phyloP scores from a whole-genome alignment of 2,888 invertebrate genomes.

The Ennomos erosarius region DNA sequence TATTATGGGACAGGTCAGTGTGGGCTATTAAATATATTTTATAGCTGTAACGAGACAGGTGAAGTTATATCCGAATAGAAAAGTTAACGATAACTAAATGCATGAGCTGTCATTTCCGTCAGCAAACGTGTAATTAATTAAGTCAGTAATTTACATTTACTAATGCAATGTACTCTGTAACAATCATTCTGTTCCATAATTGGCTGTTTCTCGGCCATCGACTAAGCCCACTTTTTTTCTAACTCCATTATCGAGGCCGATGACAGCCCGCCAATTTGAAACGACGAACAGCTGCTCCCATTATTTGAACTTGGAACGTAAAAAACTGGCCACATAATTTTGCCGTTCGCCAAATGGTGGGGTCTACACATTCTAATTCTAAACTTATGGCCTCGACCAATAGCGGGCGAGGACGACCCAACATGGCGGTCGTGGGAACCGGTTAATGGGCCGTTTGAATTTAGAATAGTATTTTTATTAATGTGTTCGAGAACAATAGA shows the following conservation, averaged over 20 bases:
- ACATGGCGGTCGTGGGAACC: slow-evolving; percentile 85
- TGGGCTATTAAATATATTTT: slow-evolving; percentile 7
- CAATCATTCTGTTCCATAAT: slow-evolving; percentile 41
- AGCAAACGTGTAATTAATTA: slow-evolving; percentile 24
- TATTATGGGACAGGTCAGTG: background rate
- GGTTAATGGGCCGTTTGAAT: slow-evolving; percentile 84
- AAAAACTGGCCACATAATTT: slow-evolving; percentile 77
- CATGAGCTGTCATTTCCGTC: slow-evolving; percentile 15
- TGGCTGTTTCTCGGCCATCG: slow-evolving; percentile 32
- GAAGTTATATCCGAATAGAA: background rate
- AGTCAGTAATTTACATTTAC: slow-evolving; percentile 28
- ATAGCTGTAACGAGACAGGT: slow-evolving; percentile 6
- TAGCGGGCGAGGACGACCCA: slow-evolving; percentile 81
- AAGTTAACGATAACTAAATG: background rate
- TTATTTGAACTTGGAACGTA: slow-evolving; percentile 75
- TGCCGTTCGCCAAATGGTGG: slow-evolving; percentile 83
- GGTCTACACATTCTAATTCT: slow-evolving; percentile 85
- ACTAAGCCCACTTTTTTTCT: slow-evolving; percentile 42
- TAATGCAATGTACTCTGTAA: slow-evolving; percentile 29
- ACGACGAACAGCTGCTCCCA: slow-evolving; percentile 68
- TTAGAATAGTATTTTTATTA: slow-evolving; percentile 84
- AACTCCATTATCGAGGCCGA: slow-evolving; percentile 38
- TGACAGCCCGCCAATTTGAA: slow-evolving; percentile 43
- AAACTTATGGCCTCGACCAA: slow-evolving; percentile 82
- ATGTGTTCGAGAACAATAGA: slow-evolving; percentile 75